Conservation (phyloP, 2,113 vertebrate genomes). For the Atherinomorus stipes region DNA sequence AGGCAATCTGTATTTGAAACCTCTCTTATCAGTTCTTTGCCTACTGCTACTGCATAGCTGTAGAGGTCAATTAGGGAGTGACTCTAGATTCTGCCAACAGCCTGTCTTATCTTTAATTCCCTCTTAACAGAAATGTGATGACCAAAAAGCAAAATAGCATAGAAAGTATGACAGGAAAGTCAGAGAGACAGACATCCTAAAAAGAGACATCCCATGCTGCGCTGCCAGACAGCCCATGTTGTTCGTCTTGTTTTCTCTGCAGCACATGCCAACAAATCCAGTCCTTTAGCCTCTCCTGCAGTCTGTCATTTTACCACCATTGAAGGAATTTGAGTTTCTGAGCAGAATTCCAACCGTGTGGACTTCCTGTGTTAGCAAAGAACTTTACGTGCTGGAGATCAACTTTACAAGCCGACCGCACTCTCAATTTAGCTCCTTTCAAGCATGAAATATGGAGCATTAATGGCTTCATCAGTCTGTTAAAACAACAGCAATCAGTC, state of each 20-base stretch:
- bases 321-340: slow-evolving; percentile 9
- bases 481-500: background rate
- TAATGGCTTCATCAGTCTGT: background rate
- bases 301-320: slow-evolving; percentile 25
- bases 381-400: background rate
- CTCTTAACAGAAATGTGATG: background rate
- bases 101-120: background rate
- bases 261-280: slow-evolving; percentile 35
- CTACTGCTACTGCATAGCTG: background rate
- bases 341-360: slow-evolving; percentile 1
- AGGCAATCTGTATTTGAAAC: background rate
- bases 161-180: background rate
- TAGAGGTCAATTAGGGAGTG: background rate
- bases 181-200: slow-evolving; percentile 8
- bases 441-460: background rate
- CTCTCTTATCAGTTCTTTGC: background rate
- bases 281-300: slow-evolving; percentile 36
- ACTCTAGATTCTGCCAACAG: background rate
- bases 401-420: background rate
- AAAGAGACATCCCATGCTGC: slow-evolving; percentile 21
- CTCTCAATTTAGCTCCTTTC: background rate
- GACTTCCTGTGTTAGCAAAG: slow-evolving; percentile 3
- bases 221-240: slow-evolving; percentile 44
- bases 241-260: slow-evolving; percentile 51
- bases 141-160: background rate